These are phyloP conservation scores for Lithodes maja DNA, from an alignment of 2,888 invertebrate species.

Conservation along the genomic window DNA sequence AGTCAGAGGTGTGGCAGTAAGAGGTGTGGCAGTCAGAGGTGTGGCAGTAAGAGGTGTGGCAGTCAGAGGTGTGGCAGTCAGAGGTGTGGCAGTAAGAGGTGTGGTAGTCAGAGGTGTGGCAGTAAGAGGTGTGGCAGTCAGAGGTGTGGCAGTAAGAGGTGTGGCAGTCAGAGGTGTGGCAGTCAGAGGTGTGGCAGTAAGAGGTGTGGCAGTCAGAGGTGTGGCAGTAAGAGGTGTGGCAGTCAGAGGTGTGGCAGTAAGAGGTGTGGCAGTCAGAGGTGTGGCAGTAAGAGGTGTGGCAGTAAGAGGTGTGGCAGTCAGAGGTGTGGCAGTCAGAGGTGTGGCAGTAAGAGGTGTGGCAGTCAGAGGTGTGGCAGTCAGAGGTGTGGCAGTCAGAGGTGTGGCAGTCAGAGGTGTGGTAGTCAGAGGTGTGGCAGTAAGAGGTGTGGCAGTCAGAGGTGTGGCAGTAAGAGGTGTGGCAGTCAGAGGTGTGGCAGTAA, in stretches of 20 bases:
- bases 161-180: no score
- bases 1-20: no score
- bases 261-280: not conserved
- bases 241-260: not conserved
- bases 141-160: not conserved
- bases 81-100: not conserved
- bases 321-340: not conserved
- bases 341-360: not conserved
- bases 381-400: not conserved
- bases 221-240: not conserved
- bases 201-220: constrained; percentile 1
- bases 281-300: not conserved
- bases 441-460: no score
- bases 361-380: not conserved
- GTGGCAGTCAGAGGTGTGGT: not conserved
- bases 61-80: not conserved
- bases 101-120: not conserved
- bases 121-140: not conserved
- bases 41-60: not conserved
- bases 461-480: no score
- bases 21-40: not conserved
- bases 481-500: no score
- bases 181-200: not conserved
- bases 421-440: not conserved
- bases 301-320: not conserved